Evolutionary conservation across 1,140 invertebrate genomes (phyloP).

Genomic region (Colletes latitarsis): DNA sequence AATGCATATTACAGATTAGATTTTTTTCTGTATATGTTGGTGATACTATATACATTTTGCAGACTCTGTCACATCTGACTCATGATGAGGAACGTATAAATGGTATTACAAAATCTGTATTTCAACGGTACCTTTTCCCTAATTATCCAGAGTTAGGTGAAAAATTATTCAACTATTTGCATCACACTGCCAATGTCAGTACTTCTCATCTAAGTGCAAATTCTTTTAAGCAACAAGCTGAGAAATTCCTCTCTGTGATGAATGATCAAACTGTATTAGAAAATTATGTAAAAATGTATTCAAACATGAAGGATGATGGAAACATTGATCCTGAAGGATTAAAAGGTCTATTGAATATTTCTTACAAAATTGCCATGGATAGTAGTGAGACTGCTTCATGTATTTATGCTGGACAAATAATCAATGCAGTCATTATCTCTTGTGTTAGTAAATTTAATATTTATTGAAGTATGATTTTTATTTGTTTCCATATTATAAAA

Average conservation of each 20-base stretch:
- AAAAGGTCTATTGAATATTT: constrained; percentile 84
- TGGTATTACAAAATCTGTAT: constrained; percentile 83
- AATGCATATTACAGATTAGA: not conserved
- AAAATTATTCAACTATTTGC: constrained; percentile 85
- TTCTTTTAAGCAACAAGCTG: constrained; percentile 87
- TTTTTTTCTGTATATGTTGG: constrained; percentile 20
- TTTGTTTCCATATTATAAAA: not conserved
- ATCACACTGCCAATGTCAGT: constrained; percentile 82
- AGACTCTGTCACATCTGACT: constrained; percentile 85
- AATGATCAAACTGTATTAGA: constrained; percentile 85
- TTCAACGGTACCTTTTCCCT: constrained; percentile 89
- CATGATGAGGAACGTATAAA: constrained; percentile 84
- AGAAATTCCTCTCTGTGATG: constrained; percentile 86
- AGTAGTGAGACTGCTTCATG: constrained; percentile 84
- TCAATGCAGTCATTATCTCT: constrained; percentile 86
- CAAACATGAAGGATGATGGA: constrained; percentile 77
- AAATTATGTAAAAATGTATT: constrained; percentile 85
- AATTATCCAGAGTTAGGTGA: constrained; percentile 87
- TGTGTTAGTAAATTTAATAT: constrained; percentile 80
- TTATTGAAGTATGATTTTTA: not conserved
- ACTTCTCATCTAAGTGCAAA: constrained; percentile 83
- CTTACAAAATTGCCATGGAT: constrained; percentile 89
- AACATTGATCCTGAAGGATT: constrained; percentile 83
- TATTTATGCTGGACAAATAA: constrained; percentile 84
- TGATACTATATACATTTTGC: constrained; percentile 66